phyloP scores from a whole-genome alignment of 2,797 vertebrate genomes.

The Todus mexicanus region DNA sequence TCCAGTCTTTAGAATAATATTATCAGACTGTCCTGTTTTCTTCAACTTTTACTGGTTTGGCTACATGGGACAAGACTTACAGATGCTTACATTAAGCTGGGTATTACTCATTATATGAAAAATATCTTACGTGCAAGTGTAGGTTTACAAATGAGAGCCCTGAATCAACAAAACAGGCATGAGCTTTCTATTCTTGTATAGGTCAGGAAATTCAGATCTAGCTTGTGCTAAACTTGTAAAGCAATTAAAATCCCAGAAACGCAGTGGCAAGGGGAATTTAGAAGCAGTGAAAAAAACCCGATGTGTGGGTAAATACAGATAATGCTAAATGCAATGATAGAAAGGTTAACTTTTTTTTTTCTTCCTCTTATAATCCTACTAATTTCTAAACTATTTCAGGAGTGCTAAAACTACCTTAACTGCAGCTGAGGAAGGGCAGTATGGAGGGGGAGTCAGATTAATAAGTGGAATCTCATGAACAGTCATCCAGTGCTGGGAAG shows the following conservation, averaged over 20 bases:
- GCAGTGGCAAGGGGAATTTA: not conserved
- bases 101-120: not conserved
- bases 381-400: not conserved
- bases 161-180: not conserved
- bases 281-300: not conserved
- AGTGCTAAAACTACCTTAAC: not conserved
- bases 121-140: not conserved
- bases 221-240: not conserved
- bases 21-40: not conserved
- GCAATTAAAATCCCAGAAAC: not conserved
- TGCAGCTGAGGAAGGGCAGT: not conserved
- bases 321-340: not conserved
- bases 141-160: not conserved
- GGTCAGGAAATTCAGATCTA: not conserved
- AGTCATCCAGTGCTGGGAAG: not conserved
- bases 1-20: not conserved
- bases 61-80: not conserved
- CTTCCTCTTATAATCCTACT: not conserved
- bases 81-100: not conserved
- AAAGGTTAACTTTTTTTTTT: not conserved
- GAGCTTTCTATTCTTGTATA: not conserved
- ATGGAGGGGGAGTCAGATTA: fast-evolving
- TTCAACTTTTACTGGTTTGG: not conserved
- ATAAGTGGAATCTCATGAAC: not conserved
- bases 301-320: not conserved